Evolutionary conservation across 2,888 invertebrate genomes (phyloP).

Genomic region (Cyclophora albipunctata): DNA sequence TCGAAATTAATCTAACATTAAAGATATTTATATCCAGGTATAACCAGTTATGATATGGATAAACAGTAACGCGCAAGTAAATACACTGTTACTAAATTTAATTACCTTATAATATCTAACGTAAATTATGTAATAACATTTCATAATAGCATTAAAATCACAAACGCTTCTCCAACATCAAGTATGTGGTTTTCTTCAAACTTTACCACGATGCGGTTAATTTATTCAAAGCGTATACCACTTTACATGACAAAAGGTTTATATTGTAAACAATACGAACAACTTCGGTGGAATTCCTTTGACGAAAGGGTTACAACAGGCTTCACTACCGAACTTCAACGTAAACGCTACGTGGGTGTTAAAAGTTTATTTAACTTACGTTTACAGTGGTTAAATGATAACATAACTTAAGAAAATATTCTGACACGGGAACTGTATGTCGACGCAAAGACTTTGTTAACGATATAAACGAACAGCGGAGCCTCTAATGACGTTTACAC

Average conservation of each 20-base stretch:
- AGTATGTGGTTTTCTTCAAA: no score
- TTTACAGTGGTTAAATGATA: slow-evolving; percentile 5
- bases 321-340: slow-evolving; percentile 22
- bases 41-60: no score
- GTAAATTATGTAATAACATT: no score
- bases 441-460: neutral
- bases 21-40: no score
- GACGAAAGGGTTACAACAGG: slow-evolving; percentile 17
- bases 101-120: no score
- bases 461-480: no score
- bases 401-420: slow-evolving; percentile 7
- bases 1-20: no score
- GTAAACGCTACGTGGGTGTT: slow-evolving; percentile 28
- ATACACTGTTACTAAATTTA: no score
- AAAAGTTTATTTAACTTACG: slow-evolving; percentile 14
- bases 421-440: slow-evolving; percentile 3
- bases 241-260: slow-evolving; percentile 41
- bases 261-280: slow-evolving; percentile 30
- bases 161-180: no score
- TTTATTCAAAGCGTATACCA: slow-evolving; percentile 31
- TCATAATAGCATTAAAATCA: no score
- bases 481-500: no score
- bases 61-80: no score
- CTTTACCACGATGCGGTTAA: slow-evolving; percentile 28
- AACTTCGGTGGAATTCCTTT: slow-evolving; percentile 35